phyloP scores from a whole-genome alignment of 2,113 vertebrate species.

The Aspiorhynchus laticeps region DNA sequence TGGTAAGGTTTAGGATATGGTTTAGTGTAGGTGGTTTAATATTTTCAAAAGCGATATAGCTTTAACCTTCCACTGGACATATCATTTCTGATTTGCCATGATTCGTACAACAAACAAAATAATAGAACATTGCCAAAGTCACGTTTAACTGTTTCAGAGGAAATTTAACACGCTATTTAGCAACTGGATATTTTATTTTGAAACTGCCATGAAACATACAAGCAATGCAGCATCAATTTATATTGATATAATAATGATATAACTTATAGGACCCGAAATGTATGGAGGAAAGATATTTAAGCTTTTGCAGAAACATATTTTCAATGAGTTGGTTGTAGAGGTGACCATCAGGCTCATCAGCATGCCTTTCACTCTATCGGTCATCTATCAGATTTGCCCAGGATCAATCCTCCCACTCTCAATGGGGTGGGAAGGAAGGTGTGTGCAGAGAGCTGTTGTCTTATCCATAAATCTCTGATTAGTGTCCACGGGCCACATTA shows the following conservation, averaged over 20 bases:
- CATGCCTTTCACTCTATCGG: not conserved
- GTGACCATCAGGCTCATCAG: conserved; percentile 5
- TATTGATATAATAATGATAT: no score
- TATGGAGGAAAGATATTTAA: not conserved
- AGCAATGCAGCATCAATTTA: not conserved
- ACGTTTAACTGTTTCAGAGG: not conserved
- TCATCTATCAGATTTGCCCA: not conserved
- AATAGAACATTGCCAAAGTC: not conserved
- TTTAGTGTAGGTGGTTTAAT: not conserved
- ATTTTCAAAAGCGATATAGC: not conserved
- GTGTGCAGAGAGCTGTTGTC: not conserved
- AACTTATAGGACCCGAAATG: no score
- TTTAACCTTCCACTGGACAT: not conserved
- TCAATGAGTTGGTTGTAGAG: not conserved
- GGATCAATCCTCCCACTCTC: not conserved
- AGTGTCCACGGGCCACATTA: not conserved
- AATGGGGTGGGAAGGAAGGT: not conserved
- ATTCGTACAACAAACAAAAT: not conserved
- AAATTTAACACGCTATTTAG: not conserved
- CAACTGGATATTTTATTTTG: no score
- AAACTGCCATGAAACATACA: not conserved
- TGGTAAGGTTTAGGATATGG: not conserved
- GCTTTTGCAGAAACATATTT: no score
- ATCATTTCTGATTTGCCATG: not conserved
- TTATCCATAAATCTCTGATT: conserved; percentile 11